Conservation (phyloP, 2,113 vertebrate genomes). For the Dolichotis patagonum region DNA sequence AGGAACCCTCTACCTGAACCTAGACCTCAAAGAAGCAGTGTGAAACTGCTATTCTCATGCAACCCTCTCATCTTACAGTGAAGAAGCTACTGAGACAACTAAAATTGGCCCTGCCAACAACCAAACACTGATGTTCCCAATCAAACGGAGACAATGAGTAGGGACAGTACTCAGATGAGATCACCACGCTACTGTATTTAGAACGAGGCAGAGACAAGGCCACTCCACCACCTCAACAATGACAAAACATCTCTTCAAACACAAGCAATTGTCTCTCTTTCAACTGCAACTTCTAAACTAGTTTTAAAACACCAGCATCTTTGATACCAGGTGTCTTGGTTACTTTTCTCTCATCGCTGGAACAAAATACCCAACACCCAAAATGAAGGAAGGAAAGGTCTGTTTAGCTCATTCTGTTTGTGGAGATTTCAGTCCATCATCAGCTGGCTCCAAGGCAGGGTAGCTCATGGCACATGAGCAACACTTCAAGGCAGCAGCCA, state of each 20-base stretch:
- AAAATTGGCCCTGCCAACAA: background rate
- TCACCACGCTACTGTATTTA: background rate
- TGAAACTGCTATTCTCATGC: background rate
- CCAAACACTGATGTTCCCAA: background rate
- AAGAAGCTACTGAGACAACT: background rate
- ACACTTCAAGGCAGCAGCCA: no score
- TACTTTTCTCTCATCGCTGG: no score
- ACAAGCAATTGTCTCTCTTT: background rate
- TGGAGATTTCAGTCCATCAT: no score
- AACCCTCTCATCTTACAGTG: background rate
- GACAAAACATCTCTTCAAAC: background rate
- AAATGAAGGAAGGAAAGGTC: no score
- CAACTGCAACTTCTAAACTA: background rate
- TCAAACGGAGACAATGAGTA: background rate
- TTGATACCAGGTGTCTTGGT: background rate
- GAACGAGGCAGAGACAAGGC: slow-evolving; percentile 29
- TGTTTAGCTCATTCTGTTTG: no score
- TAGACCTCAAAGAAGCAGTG: background rate
- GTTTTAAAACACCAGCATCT: background rate
- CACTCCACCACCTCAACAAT: background rate
- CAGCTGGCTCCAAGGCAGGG: no score
- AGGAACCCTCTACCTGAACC: background rate
- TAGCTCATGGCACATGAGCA: no score
- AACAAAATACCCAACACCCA: no score
- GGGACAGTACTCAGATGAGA: background rate